phyloP scores from a whole-genome alignment of 2,888 invertebrate species.

The Xestia xanthographa region DNA sequence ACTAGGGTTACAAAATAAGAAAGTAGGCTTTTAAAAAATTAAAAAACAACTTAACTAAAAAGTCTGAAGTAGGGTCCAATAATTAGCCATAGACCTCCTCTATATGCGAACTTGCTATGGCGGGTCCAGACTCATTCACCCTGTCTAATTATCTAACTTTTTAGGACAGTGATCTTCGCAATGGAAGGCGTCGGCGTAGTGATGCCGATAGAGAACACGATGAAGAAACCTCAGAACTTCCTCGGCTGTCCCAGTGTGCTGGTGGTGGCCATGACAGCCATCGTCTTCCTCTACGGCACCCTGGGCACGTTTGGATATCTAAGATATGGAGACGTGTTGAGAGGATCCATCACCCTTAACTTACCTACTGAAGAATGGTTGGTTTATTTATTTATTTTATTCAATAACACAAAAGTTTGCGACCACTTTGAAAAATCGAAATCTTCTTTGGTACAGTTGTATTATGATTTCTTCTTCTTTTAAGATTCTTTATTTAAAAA shows the following conservation, averaged over 20 bases:
- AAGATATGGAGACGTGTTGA: constrained; percentile 93
- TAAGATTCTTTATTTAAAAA: too few relatives aligned
- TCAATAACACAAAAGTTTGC: too few relatives aligned
- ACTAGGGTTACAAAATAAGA: too few relatives aligned
- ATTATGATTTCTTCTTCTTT: too few relatives aligned
- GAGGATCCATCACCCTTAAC: constrained; percentile 96
- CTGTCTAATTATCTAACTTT: constrained; percentile 22
- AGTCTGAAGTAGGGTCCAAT: too few relatives aligned
- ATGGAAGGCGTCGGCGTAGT: constrained; percentile 99
- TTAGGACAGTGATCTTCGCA: constrained; percentile 97
- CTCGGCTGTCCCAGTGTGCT: constrained; percentile 96
- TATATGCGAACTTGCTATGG: too few relatives aligned
- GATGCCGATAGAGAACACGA: constrained; percentile 97
- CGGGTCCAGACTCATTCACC: too few relatives aligned
- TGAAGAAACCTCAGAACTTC: constrained; percentile 95
- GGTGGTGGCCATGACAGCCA: constrained; percentile 95
- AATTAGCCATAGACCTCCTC: too few relatives aligned
- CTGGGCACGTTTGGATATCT: constrained; percentile 98
- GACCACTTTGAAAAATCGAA: too few relatives aligned
- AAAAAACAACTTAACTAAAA: too few relatives aligned
- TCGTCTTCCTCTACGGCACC: constrained; percentile 94
- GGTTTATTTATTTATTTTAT: constrained; percentile 72
- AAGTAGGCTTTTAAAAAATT: too few relatives aligned
- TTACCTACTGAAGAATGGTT: constrained; percentile 93
- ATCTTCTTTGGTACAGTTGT: too few relatives aligned